Base-by-base conservation (phyloP, 2,888 invertebrate genomes). In the Trachelus tabidus region DNA sequence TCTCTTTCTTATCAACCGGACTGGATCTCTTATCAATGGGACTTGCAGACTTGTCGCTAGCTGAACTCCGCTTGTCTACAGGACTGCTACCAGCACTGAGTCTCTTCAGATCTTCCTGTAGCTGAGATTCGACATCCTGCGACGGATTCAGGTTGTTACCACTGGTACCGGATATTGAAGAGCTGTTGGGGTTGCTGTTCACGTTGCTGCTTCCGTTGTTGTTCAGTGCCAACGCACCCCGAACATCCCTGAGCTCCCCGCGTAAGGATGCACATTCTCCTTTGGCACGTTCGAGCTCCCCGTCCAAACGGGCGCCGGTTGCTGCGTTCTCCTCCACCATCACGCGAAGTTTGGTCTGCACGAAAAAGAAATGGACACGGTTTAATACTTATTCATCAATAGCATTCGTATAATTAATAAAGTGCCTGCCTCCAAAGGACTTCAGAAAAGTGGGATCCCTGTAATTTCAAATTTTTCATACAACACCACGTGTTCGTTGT, bases 321-420 rank as follows among this genome's bases (percentile, higher is more conserved):
- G 92, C 91, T 87, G 93, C 92, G 93, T 97, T 96, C 93, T 97
- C 97, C 93, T 97, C 97, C 90, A 97, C 96, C 97, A 97, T 97
- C 93, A 96, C 96, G 93, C 96, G 94, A 92, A 96, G 95, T 94
- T 96, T 96, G 92, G 94, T 94, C 95, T 96, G 93, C 31, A 86
- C 76, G 68, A 75, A 34, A 30, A 75, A 73, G 11, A 73, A 80
- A 35, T 23, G 9, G 56, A 9, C 23, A 56, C 23, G 0, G 23
- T 56, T 56, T 9, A 56, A 56, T 23, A 9, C 23, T 23, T 56
- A 56, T 56, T 23, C 23, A 23, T 3, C 9, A 40, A 23, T 40
- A 40, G 23, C 1, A 56, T 9, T 56, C 56, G 9, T 56, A 56
- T 9, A 9, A 9, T 56, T 23, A 56, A 23, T 9, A 2, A 56